phyloP scores from a whole-genome alignment of 2,113 vertebrate genomes.

The Melanostigma gelatinosum region DNA sequence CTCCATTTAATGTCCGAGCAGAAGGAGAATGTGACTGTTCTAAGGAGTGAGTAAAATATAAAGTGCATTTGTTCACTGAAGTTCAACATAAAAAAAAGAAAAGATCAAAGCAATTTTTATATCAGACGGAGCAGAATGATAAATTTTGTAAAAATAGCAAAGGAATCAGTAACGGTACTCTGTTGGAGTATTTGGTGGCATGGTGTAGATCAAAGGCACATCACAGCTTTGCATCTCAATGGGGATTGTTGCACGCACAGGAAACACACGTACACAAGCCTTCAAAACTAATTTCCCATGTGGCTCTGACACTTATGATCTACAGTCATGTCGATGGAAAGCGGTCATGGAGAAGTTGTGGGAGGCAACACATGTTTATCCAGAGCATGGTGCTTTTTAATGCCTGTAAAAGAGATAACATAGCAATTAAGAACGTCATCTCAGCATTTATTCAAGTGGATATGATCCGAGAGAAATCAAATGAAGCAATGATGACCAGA shows the following conservation, averaged over 20 bases:
- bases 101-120: slow-evolving; percentile 71
- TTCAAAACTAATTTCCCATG: slow-evolving; percentile 57
- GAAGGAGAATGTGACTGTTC: slow-evolving; percentile 72
- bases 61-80: slow-evolving; percentile 76
- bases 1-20: slow-evolving; percentile 77
- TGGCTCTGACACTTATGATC: slow-evolving; percentile 57
- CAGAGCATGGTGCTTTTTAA: slow-evolving; percentile 82
- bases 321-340: slow-evolving; percentile 86
- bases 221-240: no score
- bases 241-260: no score
- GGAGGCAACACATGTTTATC: slow-evolving; percentile 85
- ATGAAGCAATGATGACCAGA: slow-evolving; percentile 86
- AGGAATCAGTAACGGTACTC: slow-evolving; percentile 60
- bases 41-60: slow-evolving; percentile 73
- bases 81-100: slow-evolving; percentile 68
- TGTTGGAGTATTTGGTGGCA: slow-evolving; percentile 69
- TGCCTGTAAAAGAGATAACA: slow-evolving; percentile 91
- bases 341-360: slow-evolving; percentile 88
- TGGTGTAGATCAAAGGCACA: slow-evolving; percentile 71
- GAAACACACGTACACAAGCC: slow-evolving; percentile 61
- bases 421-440: slow-evolving; percentile 90
- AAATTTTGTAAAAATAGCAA: slow-evolving; percentile 72
- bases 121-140: slow-evolving; percentile 66
- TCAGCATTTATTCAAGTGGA: slow-evolving; percentile 95
- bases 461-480: slow-evolving; percentile 91